Base-by-base conservation (phyloP, 2,113 vertebrate species). In the Bostrychus sinensis region DNA sequence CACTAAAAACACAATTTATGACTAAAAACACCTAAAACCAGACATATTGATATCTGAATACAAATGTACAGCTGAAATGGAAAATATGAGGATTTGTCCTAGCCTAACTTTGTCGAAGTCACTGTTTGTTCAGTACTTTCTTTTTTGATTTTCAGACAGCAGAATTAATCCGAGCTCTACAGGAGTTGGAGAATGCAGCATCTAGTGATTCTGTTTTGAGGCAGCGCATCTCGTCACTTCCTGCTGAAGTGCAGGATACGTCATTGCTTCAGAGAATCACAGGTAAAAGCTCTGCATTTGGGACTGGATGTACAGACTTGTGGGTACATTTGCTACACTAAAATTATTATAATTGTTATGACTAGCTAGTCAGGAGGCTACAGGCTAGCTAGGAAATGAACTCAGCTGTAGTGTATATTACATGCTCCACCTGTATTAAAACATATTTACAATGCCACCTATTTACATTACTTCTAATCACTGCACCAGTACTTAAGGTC, bases 151-250 rank as follows among this genome's bases (percentile, higher is more conserved):
- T 25, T 85, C 91, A 99, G 97, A 97, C 96, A 37, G 91, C 93
- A 60, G 96, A 98, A 89, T 92, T 99, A 80, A 96, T 98, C 89
- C 94, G 94, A 91, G 94, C 96, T 50, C 91, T 99, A 74, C 96
- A 98, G 91, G 97, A 99, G 89, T 91, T 99, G 80, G 97, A 99
- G 89, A 98, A 98, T 9, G 96, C 96, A 62, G 96, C 97, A 42
- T 97, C 96, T 37, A 92, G 95, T 37, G 96, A 98, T 84, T 95
- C 95, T 66, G 92, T 94, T 61, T 93, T 99, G 80, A 95, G 95
- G 83, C 95, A 98, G 86, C 94, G 94, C 75, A 99, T 99, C 91
- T 95, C 95, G 26, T 95, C 95, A 58, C 91, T 99, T 82, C 96
- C 97, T 55, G 84, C 94, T 48, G 97, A 98, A 89, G 96, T 99